These are phyloP conservation scores for Xenopus laevis DNA, from an alignment of 2,113 vertebrate species.

Conservation along the genomic window DNA sequence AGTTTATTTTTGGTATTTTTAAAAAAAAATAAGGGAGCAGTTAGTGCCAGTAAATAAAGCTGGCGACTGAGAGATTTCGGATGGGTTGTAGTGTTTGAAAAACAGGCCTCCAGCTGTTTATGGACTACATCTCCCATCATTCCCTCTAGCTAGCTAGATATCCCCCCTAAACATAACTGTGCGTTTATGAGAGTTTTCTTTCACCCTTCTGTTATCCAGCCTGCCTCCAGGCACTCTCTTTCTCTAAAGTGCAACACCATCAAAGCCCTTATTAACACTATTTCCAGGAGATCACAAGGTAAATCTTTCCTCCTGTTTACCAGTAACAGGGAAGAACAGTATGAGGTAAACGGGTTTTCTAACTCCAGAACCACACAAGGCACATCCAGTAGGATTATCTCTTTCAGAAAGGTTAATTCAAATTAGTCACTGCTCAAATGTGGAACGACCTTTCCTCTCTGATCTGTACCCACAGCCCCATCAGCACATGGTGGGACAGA, in stretches of 20 bases:
- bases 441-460: not conserved
- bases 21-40: too few relatives aligned
- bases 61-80: too few relatives aligned
- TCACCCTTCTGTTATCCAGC: slow-evolving; percentile 57
- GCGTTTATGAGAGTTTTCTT: not conserved
- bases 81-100: too few relatives aligned
- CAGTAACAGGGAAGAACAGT: slow-evolving; percentile 40
- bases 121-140: too few relatives aligned
- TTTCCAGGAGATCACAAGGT: slow-evolving; percentile 64
- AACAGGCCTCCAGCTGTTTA: too few relatives aligned
- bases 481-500: not conserved
- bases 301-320: slow-evolving; percentile 64
- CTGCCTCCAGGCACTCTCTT: slow-evolving; percentile 61
- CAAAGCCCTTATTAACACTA: slow-evolving; percentile 68
- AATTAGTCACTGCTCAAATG: not conserved
- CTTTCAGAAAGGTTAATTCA: not conserved
- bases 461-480: not conserved
- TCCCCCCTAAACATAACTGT: too few relatives aligned
- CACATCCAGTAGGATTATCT: not conserved
- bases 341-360: slow-evolving; percentile 45
- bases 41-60: too few relatives aligned
- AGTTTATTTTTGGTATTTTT: too few relatives aligned
- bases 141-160: too few relatives aligned
- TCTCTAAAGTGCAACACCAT: slow-evolving; percentile 67
- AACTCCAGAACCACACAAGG: not conserved